Evolutionary conservation across 2,113 vertebrate species (phyloP).

Genomic region (Mus musculus): GRCm39 chr9:43717001-43717500

Average conservation of each 20-base stretch:
- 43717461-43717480: conserved; percentile 41
- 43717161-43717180: conserved; percentile 45
- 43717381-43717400: conserved; percentile 4
- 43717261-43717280: conserved; percentile 37
- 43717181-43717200: conserved; percentile 12
- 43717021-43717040: neutral
- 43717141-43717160: conserved; percentile 79
- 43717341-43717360: neutral
- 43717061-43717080: conserved; percentile 19
- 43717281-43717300: conserved; percentile 53
- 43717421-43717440: neutral
- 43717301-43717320: neutral
- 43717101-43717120: conserved; percentile 69
- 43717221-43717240: conserved; percentile 36
- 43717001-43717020: conserved; percentile 71
- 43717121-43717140: conserved; percentile 84
- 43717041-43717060: conserved; percentile 5
- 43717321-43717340: neutral
- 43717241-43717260: neutral
- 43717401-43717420: neutral
- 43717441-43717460: neutral
- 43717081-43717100: conserved; percentile 10
- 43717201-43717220: neutral
- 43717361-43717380: neutral
- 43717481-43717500: conserved; percentile 30